Conservation (phyloP, 2,113 vertebrate genomes). For the Oryzias woworae region DNA sequence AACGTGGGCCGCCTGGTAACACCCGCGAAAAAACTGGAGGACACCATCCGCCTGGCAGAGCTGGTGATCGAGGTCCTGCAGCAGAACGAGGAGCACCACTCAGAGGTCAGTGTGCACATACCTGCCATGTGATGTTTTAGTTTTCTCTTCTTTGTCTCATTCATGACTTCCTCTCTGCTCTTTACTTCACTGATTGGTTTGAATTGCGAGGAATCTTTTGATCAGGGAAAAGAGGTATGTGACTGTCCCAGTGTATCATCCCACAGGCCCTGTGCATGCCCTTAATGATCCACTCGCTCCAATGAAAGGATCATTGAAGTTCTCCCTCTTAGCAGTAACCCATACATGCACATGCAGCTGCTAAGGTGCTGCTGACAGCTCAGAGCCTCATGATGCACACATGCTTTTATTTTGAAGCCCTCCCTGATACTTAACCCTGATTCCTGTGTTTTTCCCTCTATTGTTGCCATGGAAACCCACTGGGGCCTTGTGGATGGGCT, state of each 20-base stretch:
- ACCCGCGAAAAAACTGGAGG: constrained; percentile 98
- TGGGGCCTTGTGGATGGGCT: too few relatives aligned
- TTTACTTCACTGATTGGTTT: constrained; percentile 84
- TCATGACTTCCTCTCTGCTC: constrained; percentile 84
- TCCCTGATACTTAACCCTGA: too few relatives aligned
- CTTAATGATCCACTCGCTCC: constrained; percentile 78
- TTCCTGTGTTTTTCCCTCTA: too few relatives aligned
- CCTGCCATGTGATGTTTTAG: not conserved
- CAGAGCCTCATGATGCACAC: too few relatives aligned
- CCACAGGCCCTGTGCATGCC: constrained; percentile 86
- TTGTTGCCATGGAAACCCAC: too few relatives aligned
- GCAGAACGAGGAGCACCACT: constrained; percentile 98
- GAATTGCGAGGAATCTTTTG: constrained; percentile 88
- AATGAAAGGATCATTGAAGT: constrained; percentile 40
- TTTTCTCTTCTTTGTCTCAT: not conserved
- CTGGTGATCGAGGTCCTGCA: constrained; percentile 98
- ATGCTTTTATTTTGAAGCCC: too few relatives aligned
- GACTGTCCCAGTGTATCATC: constrained; percentile 72
- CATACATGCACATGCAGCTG: constrained; percentile 50
- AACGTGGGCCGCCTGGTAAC: constrained; percentile 98
- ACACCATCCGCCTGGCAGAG: constrained; percentile 94
- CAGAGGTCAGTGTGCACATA: constrained; percentile 86
- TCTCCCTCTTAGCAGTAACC: constrained; percentile 65
- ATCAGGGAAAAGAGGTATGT: constrained; percentile 99
- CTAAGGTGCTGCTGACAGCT: too few relatives aligned